Evolutionary conservation across 2,888 invertebrate species (phyloP).

Genomic region (Eustalomyia histrio): DNA sequence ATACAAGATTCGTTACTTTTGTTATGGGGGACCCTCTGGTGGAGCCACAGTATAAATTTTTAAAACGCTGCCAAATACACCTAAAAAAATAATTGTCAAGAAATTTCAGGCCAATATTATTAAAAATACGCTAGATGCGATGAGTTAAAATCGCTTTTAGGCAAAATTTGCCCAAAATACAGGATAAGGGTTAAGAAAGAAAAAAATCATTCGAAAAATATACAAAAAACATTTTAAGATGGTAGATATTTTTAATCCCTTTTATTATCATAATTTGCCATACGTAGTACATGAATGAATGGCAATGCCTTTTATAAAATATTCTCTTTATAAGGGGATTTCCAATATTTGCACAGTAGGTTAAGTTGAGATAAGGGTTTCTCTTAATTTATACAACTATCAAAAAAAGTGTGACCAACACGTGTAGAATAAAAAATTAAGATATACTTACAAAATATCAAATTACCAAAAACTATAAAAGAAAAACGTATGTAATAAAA

Average conservation of each 20-base stretch:
- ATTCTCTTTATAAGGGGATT: neutral
- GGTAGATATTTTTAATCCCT: neutral
- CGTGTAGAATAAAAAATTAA: neutral
- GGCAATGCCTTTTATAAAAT: neutral
- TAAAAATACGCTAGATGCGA: too few relatives aligned
- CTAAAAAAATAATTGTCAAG: too few relatives aligned
- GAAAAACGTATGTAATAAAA: neutral
- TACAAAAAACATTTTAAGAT: neutral
- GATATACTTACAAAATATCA: slow-evolving; percentile 1
- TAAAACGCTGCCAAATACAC: too few relatives aligned
- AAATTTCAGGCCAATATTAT: too few relatives aligned
- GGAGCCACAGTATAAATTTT: too few relatives aligned
- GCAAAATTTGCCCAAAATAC: too few relatives aligned
- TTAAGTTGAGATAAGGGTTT: neutral
- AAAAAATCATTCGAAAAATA: neutral
- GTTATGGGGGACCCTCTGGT: too few relatives aligned
- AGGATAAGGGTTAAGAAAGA: too few relatives aligned
- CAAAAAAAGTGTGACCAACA: neutral
- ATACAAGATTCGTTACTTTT: too few relatives aligned
- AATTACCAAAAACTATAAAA: neutral
- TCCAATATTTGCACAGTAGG: slow-evolving; percentile 6
- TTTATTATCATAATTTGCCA: neutral
- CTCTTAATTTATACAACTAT: neutral
- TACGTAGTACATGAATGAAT: neutral
- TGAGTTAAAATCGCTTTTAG: too few relatives aligned